Conservation (phyloP, 2,888 invertebrate species). For the Conus canariensis region DNA sequence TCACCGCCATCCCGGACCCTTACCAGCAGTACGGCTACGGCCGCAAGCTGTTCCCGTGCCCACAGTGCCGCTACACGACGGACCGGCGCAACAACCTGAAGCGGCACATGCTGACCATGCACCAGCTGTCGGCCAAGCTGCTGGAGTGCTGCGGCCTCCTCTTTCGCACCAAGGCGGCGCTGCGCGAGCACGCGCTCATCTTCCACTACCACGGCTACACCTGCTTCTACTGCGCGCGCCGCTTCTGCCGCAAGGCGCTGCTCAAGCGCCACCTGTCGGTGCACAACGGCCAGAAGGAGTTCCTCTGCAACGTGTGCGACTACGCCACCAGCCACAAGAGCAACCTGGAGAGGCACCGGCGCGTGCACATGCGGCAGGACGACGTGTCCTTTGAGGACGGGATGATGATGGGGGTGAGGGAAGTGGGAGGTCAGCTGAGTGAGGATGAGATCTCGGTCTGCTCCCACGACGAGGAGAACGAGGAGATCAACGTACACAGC, state of each 20-base stretch:
- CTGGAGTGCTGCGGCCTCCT: conserved; percentile 78
- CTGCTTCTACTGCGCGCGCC: conserved; percentile 78
- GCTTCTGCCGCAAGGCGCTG: conserved; percentile 79
- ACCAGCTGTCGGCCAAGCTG: conserved; percentile 74
- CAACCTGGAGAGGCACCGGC: conserved; percentile 79
- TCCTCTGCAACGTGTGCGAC: conserved; percentile 78
- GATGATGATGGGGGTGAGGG: background rate
- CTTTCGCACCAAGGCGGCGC: conserved; percentile 78
- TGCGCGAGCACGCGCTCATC: conserved; percentile 78
- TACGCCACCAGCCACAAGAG: conserved; percentile 81
- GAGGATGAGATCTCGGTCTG: conserved; percentile 40
- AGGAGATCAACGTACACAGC: conserved; percentile 40
- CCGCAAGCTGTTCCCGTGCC: conserved; percentile 73
- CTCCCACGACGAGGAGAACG: conserved; percentile 35
- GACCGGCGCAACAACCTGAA: conserved; percentile 79
- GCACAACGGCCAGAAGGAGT: conserved; percentile 80
- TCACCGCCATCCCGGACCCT: conserved; percentile 45
- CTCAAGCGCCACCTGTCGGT: conserved; percentile 79
- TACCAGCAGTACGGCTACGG: conserved; percentile 57
- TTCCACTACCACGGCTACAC: conserved; percentile 79
- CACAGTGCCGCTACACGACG: conserved; percentile 77
- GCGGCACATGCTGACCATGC: conserved; percentile 79
- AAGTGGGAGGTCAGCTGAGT: background rate
- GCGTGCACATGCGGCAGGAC: conserved; percentile 71
- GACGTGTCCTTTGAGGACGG: background rate